phyloP scores from a whole-genome alignment of 2,113 vertebrate species.

The Proteles cristata region DNA sequence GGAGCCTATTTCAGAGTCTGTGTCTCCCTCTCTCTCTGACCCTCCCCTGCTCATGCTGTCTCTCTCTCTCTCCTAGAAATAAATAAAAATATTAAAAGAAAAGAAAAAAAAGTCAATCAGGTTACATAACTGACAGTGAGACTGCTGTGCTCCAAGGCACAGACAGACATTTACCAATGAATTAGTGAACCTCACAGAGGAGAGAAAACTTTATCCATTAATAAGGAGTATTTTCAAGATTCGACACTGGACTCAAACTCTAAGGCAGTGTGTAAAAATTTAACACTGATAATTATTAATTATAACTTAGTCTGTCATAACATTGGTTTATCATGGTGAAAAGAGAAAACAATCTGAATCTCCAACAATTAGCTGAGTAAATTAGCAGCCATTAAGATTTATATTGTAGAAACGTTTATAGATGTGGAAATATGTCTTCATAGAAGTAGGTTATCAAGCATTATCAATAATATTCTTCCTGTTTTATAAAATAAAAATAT shows the following conservation, averaged over 20 bases:
- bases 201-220: neutral
- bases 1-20: too few relatives aligned
- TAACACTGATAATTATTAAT: neutral
- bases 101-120: neutral
- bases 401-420: neutral
- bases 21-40: too few relatives aligned
- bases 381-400: neutral
- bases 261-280: neutral
- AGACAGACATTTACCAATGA: too few relatives aligned
- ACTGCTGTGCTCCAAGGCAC: neutral
- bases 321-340: neutral
- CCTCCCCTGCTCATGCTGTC: too few relatives aligned
- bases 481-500: constrained; percentile 35
- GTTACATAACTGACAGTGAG: neutral
- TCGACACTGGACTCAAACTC: neutral
- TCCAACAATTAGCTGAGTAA: neutral
- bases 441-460: neutral
- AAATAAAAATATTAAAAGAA: too few relatives aligned
- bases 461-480: neutral
- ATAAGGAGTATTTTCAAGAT: neutral
- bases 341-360: neutral
- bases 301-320: neutral
- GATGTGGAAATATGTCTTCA: neutral
- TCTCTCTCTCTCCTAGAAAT: too few relatives aligned
- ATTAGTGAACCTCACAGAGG: neutral